Base-by-base conservation (phyloP, 2,888 invertebrate species). In the Lycaena phlaeas region DNA sequence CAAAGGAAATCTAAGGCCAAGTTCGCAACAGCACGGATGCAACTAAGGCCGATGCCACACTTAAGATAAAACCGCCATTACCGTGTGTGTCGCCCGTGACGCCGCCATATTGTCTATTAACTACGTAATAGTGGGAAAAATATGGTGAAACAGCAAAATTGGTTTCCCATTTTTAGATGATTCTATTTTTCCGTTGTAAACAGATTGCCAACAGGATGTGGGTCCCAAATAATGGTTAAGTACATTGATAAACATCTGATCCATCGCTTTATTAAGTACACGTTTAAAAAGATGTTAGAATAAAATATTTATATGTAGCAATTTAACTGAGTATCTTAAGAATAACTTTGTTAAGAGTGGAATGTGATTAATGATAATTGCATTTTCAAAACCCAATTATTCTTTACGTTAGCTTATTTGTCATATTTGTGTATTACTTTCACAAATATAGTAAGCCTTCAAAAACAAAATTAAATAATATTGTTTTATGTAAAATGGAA, bases 1-100 rank as follows among this genome's bases (percentile, higher is more conserved):
- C 22, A 12, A 22, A 12, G 11, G 11, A 15, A 38, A 41, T 34
- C 36, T 61, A 61, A 66, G 68, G 66, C 64, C 67, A 67, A 68
- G 68, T 65, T 60, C 61, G 54, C 53, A 54, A 41, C 40, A 47
- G 51, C 54, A 53, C 74, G 76, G 75, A 75, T 76, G 78, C 71
- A 54, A 56, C 54, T 75, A 77, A 79, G 79, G 78, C 68, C 76
- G 77, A 78, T 78, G 69, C 65, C 62, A 68, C 64, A 69, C 66
- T 69, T 69, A 62, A 79, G 79, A 82, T 81, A 75, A 70, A 57
- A 51, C 58, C 43, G 18, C 63, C 54, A 77, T 81, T 79, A 82
- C 44, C 43, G 72, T 72, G 79, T 67, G 63, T 78, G 81, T 81
- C 81, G 56, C 66, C 81, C 78, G 72, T 75, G 62, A 75, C 71